These are phyloP conservation scores for Sebastes umbrosus DNA, from an alignment of 2,797 vertebrate species.

Conservation along the genomic window DNA sequence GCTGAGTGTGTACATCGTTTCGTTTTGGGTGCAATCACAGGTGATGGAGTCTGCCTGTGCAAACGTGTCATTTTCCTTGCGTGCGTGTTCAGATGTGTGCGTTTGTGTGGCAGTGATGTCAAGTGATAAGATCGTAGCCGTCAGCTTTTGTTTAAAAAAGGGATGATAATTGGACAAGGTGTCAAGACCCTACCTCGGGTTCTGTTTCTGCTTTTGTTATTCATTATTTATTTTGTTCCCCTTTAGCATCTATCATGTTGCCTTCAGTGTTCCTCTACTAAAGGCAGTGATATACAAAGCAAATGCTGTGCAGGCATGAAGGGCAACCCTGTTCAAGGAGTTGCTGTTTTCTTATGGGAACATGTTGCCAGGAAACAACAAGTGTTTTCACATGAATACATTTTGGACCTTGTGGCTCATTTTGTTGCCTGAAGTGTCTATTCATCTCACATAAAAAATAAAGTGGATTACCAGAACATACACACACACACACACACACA, in stretches of 20 bases:
- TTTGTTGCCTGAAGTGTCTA: conserved; percentile 25
- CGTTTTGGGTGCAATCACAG: conserved; percentile 14
- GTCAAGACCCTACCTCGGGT: conserved; percentile 37
- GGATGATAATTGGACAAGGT: conserved; percentile 57
- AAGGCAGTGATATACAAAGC: neutral
- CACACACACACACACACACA: neutral
- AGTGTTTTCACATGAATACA: conserved; percentile 18
- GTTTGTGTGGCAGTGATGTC: conserved; percentile 20
- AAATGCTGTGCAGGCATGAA: conserved; percentile 7
- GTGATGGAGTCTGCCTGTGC: conserved; percentile 25
- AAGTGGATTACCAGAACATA: neutral
- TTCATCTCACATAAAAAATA: neutral
- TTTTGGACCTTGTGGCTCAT: conserved; percentile 23
- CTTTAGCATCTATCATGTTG: conserved; percentile 12
- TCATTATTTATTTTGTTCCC: conserved; percentile 35
- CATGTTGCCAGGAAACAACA: conserved; percentile 62
- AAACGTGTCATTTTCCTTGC: conserved; percentile 22
- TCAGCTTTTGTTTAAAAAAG: conserved; percentile 43
- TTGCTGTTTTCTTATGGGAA: conserved; percentile 39
- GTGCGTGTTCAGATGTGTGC: conserved; percentile 1
- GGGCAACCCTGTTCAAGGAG: conserved; percentile 22
- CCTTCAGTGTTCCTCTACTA: neutral
- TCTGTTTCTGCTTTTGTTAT: conserved; percentile 33
- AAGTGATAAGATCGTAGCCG: conserved; percentile 46
- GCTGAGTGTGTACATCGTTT: neutral